Evolutionary conservation across 2,888 invertebrate genomes (phyloP).

Genomic region (Pollenia griseotomentosa): DNA sequence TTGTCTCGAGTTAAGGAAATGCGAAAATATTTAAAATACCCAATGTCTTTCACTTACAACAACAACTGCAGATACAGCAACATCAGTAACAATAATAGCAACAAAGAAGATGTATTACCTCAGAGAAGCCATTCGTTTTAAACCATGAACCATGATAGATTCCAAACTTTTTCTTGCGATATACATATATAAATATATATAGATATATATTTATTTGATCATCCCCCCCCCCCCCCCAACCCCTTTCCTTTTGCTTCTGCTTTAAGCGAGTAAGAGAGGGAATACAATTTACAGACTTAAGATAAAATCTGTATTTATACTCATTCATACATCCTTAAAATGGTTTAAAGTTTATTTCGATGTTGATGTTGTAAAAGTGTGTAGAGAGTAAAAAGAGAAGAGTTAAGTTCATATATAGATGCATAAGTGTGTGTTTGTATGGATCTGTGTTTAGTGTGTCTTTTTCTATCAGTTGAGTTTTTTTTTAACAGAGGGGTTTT

Average conservation of each 20-base stretch:
- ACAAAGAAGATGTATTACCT: slow-evolving; percentile 66
- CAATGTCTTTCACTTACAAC: slow-evolving; percentile 43
- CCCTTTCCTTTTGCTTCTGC: not conserved
- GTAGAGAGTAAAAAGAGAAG: slow-evolving; percentile 8
- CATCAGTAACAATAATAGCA: slow-evolving; percentile 18
- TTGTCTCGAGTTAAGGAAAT: slow-evolving; percentile 71
- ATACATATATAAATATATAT: not conserved
- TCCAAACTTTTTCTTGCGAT: slow-evolving; percentile 38
- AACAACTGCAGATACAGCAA: slow-evolving; percentile 1
- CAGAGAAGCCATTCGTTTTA: slow-evolving; percentile 63
- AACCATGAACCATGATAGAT: slow-evolving; percentile 64
- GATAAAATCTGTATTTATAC: slow-evolving; percentile 58
- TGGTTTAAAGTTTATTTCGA: slow-evolving; percentile 68
- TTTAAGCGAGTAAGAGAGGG: not conserved
- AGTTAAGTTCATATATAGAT: not conserved
- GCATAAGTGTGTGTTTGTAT: not conserved
- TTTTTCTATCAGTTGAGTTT: slow-evolving; percentile 52
- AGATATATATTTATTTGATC: slow-evolving; percentile 12
- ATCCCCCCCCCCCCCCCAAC: not conserved
- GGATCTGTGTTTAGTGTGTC: slow-evolving; percentile 17
- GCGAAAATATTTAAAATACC: slow-evolving; percentile 70
- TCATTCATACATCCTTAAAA: slow-evolving; percentile 57
- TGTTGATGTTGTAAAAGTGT: slow-evolving; percentile 58
- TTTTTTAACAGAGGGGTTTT: slow-evolving; percentile 27
- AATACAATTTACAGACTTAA: slow-evolving; percentile 12